Evolutionary conservation across 2,113 vertebrate species (phyloP).

Genomic region (Neogobius melanostomus): DNA sequence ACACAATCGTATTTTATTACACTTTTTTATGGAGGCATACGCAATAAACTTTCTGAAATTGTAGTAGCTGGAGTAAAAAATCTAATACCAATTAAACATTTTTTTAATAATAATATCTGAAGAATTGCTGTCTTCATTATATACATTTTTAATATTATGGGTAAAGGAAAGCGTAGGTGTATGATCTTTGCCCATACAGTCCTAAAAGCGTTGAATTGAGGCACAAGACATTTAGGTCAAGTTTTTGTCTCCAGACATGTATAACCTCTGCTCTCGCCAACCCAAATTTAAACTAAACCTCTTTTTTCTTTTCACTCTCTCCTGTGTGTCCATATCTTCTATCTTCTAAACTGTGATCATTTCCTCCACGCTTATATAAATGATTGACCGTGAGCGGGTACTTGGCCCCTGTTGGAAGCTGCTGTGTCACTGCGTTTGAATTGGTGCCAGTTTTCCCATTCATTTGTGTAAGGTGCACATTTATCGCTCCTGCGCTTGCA

Average conservation of each 20-base stretch:
- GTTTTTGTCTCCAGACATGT: background rate
- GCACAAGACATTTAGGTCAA: background rate
- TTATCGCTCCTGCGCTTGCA: constrained; percentile 34
- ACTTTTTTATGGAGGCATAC: no score
- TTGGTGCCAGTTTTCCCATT: constrained; percentile 43
- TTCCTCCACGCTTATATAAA: constrained; percentile 19
- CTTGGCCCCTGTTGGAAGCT: constrained; percentile 33
- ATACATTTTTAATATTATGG: no score
- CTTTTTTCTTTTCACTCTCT: background rate
- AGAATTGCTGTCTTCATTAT: background rate
- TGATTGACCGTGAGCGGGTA: constrained; percentile 66
- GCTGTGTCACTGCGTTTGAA: constrained; percentile 73
- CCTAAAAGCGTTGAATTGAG: background rate
- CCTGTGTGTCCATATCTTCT: background rate
- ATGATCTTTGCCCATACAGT: background rate
- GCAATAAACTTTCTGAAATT: no score
- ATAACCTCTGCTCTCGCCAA: background rate
- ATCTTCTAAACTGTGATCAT: background rate
- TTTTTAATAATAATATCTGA: no score
- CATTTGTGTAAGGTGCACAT: constrained; percentile 69
- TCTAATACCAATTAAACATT: no score
- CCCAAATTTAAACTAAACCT: background rate
- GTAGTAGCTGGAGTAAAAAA: no score
- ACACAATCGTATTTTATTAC: no score
- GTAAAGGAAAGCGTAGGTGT: background rate